These are phyloP conservation scores for Cyanistes caeruleus DNA, from an alignment of 2,113 vertebrate genomes.

Conservation along the genomic window DNA sequence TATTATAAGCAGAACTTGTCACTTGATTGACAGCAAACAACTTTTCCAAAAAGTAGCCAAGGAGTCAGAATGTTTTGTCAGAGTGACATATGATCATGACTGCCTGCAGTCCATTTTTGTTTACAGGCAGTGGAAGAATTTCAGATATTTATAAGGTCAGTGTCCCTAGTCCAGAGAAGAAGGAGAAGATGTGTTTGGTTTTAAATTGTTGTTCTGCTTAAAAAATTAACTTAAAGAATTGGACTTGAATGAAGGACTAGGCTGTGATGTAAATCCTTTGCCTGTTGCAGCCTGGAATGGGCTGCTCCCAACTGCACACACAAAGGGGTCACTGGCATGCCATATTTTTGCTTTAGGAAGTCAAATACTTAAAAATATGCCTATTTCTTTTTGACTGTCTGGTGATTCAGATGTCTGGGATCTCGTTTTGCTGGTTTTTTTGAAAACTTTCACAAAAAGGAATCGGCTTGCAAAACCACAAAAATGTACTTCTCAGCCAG, in stretches of 20 bases:
- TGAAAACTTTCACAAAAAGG: constrained; percentile 50
- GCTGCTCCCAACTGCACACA: background rate
- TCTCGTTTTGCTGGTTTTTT: constrained; percentile 56
- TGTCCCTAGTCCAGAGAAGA: background rate
- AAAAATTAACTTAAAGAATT: background rate
- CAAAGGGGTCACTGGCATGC: background rate
- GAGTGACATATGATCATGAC: background rate
- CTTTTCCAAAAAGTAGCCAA: constrained; percentile 45
- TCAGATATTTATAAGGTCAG: constrained; percentile 36
- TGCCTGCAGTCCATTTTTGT: constrained; percentile 33
- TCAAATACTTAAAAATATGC: background rate
- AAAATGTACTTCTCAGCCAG: constrained; percentile 54
- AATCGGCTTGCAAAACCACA: constrained; percentile 65
- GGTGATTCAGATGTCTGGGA: constrained; percentile 68
- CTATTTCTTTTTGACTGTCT: background rate
- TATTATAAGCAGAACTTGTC: constrained; percentile 55
- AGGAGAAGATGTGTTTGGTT: constrained; percentile 5
- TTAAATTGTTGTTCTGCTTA: background rate
- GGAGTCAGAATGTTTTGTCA: constrained; percentile 13
- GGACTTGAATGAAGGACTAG: background rate
- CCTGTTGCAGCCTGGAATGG: background rate
- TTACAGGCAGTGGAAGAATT: constrained; percentile 43
- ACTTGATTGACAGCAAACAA: constrained; percentile 52
- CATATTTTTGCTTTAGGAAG: constrained; percentile 19
- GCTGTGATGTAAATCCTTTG: background rate